phyloP scores from a whole-genome alignment of 2,797 vertebrate species.

The Gila robusta region DNA sequence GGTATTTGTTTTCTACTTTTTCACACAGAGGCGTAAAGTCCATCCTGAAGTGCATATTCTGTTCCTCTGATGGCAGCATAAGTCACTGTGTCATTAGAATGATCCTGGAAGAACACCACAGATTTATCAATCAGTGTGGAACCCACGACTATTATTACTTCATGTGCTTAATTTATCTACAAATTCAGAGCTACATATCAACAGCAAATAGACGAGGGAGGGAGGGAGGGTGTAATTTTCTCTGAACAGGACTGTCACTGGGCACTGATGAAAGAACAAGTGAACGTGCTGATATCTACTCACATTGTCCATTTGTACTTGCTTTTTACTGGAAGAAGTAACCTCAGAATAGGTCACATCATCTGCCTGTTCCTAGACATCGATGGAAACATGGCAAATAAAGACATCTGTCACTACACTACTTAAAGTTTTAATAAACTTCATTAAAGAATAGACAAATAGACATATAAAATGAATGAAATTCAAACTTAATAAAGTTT shows the following conservation, averaged over 20 bases:
- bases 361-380: constrained; percentile 15
- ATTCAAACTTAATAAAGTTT: no score
- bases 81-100: constrained; percentile 9
- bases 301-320: background rate
- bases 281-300: background rate
- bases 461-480: background rate
- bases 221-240: background rate
- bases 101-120: constrained; percentile 23
- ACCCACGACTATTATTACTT: background rate
- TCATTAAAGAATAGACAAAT: background rate
- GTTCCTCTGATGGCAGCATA: constrained; percentile 3
- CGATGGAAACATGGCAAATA: background rate
- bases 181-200: background rate
- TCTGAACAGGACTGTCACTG: background rate
- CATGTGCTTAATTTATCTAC: background rate
- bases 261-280: background rate
- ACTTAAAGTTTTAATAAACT: background rate
- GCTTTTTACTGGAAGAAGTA: background rate
- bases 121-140: no score
- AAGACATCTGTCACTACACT: background rate
- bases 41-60: background rate
- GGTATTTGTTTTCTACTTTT: no score
- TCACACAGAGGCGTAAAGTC: background rate
- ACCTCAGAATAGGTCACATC: constrained; percentile 40
- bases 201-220: background rate